Evolutionary conservation across 2,797 vertebrate genomes (phyloP), one percentile per base, ranked within the genome.

Genomic region (Parambassis ranga): DNA sequence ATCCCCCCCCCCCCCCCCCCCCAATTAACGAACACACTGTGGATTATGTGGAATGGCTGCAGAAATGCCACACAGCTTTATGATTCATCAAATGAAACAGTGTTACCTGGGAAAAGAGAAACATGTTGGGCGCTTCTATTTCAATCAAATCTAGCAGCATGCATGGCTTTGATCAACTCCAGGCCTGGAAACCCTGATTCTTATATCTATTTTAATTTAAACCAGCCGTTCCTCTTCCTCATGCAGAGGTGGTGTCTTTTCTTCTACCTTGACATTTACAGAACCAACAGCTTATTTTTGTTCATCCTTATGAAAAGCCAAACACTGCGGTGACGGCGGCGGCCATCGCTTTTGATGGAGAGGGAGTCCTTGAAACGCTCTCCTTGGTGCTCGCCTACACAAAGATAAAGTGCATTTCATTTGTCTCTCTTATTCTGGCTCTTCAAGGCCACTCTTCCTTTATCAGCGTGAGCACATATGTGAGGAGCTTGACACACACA

Each of bases 181-280:
- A n/a, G n/a, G n/a, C 30, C 6, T 31, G 11, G 2, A 46, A 52
- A 6, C 5, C 3, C 14, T 11, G 18, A 36, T 22, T 42, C 7
- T 36, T 15, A 7, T 3, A 23, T 47, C 19, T 3, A 0, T 23
- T 51, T 14, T 2, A 14, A 2, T n/a, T 41, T 11, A 57, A 18
- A 23, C 39, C 13, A 43, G 7, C 5, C 22, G 6, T 33, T 75
- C 18, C 14, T 24, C n/a, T 59, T 58, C 39, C 11, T 13, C n/a
- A 31, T 4, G 13, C 75, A 41, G 15, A 52, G 8, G 24, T 1
- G 6, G 15, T 19, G 7, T 26, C 52, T 61, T 35, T 57, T n/a
- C n/a, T 16, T 58, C 31, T 31, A 56, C 18, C 37, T 18, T 77
- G 71, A 83, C 70, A 80, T 85, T 86, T 80, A 69, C 46, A 71